Evolutionary conservation across 2,888 invertebrate genomes (phyloP).

Genomic region (Ethmia dodecea): DNA sequence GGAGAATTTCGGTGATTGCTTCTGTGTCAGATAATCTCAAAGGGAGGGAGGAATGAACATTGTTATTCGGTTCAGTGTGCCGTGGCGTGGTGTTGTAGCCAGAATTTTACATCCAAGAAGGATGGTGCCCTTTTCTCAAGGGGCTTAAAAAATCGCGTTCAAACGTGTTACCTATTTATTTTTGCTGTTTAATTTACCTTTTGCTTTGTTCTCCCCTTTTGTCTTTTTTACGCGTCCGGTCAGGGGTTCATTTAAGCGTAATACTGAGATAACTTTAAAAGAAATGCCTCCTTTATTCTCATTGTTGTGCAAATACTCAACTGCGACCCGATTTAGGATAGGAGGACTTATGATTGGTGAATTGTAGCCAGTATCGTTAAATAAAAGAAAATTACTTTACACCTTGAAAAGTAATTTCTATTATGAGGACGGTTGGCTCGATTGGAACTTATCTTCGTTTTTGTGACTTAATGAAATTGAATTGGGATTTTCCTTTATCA

Average conservation of each 20-base stretch:
- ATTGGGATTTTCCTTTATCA: slow-evolving; percentile 25
- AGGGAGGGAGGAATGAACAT: slow-evolving; percentile 4
- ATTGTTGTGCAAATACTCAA: slow-evolving; percentile 44
- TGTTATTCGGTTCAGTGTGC: background rate
- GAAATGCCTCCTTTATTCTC: slow-evolving; percentile 45
- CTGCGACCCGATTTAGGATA: slow-evolving; percentile 26
- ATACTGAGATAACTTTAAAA: slow-evolving; percentile 44
- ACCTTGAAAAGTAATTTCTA: slow-evolving; percentile 29
- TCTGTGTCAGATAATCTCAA: slow-evolving; percentile 22
- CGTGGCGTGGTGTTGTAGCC: slow-evolving; percentile 1
- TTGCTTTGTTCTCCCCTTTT: slow-evolving; percentile 41
- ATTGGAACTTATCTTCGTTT: slow-evolving; percentile 21
- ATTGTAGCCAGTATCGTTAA: slow-evolving; percentile 22
- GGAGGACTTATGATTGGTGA: slow-evolving; percentile 33
- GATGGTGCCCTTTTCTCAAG: slow-evolving; percentile 26
- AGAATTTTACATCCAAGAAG: slow-evolving; percentile 18
- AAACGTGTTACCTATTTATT: slow-evolving; percentile 46
- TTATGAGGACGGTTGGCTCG: slow-evolving; percentile 25
- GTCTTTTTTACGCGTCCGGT: slow-evolving; percentile 40
- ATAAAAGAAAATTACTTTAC: slow-evolving; percentile 30
- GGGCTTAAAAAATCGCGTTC: slow-evolving; percentile 36
- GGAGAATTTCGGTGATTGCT: slow-evolving; percentile 16
- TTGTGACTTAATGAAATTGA: slow-evolving; percentile 26
- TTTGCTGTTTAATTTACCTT: slow-evolving; percentile 52
- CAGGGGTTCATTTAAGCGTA: slow-evolving; percentile 32